A percentile compares a stretch with the other conserved stretches of the same genome.
Conservation (phyloP, 2,113 vertebrate genomes). For the Mormyrus iriodes region DNA sequence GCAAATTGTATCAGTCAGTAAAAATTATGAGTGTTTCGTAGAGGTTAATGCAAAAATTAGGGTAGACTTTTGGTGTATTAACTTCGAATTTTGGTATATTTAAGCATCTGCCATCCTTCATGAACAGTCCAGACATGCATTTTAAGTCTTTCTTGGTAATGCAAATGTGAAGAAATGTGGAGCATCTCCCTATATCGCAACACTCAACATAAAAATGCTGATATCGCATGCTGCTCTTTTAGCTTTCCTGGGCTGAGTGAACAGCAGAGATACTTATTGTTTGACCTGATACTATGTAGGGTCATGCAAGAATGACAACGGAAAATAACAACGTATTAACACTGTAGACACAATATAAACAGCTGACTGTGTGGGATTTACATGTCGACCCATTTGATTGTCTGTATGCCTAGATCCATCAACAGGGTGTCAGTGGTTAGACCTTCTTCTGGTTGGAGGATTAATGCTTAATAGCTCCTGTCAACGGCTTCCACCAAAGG, state of each 20-base stretch:
- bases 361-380: neutral
- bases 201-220: neutral
- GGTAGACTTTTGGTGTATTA: neutral
- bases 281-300: neutral
- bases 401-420: constrained; percentile 5
- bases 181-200: too few relatives aligned
- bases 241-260: neutral
- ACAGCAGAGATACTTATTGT: neutral
- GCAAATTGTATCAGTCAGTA: neutral
- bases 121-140: neutral
- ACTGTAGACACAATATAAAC: neutral
- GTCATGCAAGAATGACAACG: neutral
- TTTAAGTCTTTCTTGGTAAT: neutral
- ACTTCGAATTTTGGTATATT: too few relatives aligned
- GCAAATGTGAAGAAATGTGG: too few relatives aligned
- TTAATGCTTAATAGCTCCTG: constrained; percentile 24
- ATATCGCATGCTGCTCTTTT: neutral
- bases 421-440: neutral
- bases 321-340: neutral
- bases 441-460: constrained; percentile 5
- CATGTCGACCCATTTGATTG: constrained; percentile 3
- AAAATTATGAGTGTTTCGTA: neutral
- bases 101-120: neutral
- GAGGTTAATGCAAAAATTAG: neutral
- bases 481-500: constrained; percentile 13